phyloP scores from a whole-genome alignment of 1,140 invertebrate genomes.

The Homarus americanus region DNA sequence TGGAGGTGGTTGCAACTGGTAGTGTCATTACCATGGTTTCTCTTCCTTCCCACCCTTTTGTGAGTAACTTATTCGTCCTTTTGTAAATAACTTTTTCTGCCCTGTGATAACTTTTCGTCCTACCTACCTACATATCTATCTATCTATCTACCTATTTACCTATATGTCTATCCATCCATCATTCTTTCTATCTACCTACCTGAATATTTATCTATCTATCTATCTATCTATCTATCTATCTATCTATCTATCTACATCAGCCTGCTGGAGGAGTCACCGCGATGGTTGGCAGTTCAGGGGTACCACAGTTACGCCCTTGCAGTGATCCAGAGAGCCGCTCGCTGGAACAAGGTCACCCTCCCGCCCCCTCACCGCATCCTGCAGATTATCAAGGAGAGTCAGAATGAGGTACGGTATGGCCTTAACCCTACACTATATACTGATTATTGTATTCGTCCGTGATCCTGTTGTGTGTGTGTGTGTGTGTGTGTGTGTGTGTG shows the following conservation, averaged over 20 bases:
- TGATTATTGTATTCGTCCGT: background rate
- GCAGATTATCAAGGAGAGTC: constrained; percentile 21
- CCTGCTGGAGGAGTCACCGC: constrained; percentile 51
- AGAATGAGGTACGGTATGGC: constrained; percentile 37
- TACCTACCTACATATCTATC: too few species aligned
- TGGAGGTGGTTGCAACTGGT: constrained; percentile 60
- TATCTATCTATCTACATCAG: background rate
- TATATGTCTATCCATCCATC: too few species aligned
- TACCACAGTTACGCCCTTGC: constrained; percentile 25
- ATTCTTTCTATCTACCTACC: too few species aligned
- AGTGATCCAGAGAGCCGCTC: constrained; percentile 35
- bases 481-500: too few species aligned
- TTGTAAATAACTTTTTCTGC: too few species aligned
- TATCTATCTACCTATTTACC: too few species aligned
- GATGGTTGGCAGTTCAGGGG: constrained; percentile 35
- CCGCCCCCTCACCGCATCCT: constrained; percentile 20
- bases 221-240: too few species aligned
- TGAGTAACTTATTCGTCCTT: too few species aligned
- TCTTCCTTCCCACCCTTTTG: constrained; percentile 50
- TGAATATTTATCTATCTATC: too few species aligned
- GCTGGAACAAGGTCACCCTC: constrained; percentile 26
- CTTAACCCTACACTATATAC: background rate
- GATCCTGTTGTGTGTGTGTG: too few species aligned
- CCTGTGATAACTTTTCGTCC: too few species aligned
- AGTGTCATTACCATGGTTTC: constrained; percentile 31